Conservation (phyloP, 2,888 invertebrate species). For the Sarcophaga carnaria region DNA sequence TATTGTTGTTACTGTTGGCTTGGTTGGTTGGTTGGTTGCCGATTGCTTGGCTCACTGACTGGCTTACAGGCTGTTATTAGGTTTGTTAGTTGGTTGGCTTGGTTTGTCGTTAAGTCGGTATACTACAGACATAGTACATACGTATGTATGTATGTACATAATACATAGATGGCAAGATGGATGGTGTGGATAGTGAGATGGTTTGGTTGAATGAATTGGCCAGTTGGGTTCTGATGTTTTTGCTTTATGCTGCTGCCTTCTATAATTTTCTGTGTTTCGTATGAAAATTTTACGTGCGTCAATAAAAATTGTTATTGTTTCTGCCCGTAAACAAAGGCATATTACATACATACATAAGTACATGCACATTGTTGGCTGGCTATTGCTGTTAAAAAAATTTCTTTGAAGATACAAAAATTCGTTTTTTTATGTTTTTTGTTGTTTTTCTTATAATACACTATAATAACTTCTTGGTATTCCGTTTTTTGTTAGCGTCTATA, state of each 20-base stretch:
- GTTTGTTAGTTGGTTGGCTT: constrained; percentile 18
- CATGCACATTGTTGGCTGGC: constrained; percentile 2
- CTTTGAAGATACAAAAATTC: constrained; percentile 29
- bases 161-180: constrained; percentile 34
- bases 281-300: constrained; percentile 53
- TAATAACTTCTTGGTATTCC: constrained; percentile 40
- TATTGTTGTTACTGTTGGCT: constrained; percentile 41
- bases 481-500: background rate
- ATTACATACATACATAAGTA: background rate
- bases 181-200: constrained; percentile 8
- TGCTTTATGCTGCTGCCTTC: background rate
- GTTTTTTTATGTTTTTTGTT: background rate
- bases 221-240: background rate
- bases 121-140: background rate
- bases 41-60: constrained; percentile 14
- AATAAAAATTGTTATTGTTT: constrained; percentile 58
- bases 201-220: constrained; percentile 44
- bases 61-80: constrained; percentile 6
- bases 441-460: background rate
- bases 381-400: constrained; percentile 39
- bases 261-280: constrained; percentile 2
- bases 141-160: background rate
- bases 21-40: constrained; percentile 11
- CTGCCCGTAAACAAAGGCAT: constrained; percentile 35
- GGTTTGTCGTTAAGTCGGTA: constrained; percentile 20